Evolutionary conservation across 37 sponge, comb jelly and placozoan genomes (phyloP), one percentile per base, ranked within the genome.

Genomic region (Axinella damicornis): DNA sequence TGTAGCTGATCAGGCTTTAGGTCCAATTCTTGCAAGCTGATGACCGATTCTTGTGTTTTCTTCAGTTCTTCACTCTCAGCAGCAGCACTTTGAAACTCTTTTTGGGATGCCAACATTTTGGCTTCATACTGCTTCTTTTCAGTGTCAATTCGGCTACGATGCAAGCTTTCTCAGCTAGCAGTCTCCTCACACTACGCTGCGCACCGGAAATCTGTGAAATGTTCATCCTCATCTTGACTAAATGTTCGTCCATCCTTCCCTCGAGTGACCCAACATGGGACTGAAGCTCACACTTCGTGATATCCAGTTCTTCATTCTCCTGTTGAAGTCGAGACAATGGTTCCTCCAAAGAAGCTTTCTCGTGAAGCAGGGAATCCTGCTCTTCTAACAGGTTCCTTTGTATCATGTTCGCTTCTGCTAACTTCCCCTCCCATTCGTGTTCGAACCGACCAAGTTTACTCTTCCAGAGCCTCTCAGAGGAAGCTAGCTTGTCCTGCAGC

Each of bases 391-490:
- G 16, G 6, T 53, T 22, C 58, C 65, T 76, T 15, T 53, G 52
- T 2, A n/a, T 20, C 22, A 46, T 68, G 14, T 53, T 22, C 21
- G 57, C 65, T 22, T 68, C 69, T 5, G 67, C 76, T 17, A 76
- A 20, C n/a, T 58, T 61, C 2, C 74, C 85, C 39, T 75, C 57
- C 85, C 85, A 84, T 0, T 84, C 76, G 4, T 25, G 15, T 53
- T 76, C 76, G 14, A 75, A 28, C 58, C 56, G 39, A 1, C 4
- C 68, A 28, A 67, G 16, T 56, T 76, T 65, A 1, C 52, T 67
- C 58, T 76, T 74, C 85, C 85, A 84, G 12, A 53, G 66, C 24
- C 54, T 52, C 76, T 84, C 85, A 0, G 33, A 41, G 0, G 56
- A 28, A 2, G 30, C 1, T 9, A 73, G 33, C 36, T 56, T 35